Evolutionary conservation across 2,797 vertebrate genomes (phyloP).

Genomic region (Mormyrus proboscirostris): DNA sequence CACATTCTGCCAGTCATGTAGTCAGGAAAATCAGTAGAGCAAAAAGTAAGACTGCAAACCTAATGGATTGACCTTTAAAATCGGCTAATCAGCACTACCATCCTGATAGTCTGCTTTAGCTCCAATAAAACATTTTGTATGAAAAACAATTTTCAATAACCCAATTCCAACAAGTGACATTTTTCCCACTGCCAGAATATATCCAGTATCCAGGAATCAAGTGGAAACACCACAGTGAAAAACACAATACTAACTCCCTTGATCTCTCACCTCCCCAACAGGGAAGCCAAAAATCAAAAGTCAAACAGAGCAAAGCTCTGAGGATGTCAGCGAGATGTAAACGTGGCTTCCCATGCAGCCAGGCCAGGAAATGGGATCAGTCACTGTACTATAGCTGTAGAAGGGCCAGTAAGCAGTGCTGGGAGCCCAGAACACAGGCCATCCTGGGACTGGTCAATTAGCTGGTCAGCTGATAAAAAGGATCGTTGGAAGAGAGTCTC

Average conservation of each 20-base stretch:
- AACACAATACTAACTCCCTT: neutral
- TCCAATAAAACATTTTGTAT: neutral
- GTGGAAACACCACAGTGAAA: neutral
- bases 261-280: neutral
- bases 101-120: neutral
- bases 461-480: slow-evolving; percentile 11
- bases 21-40: neutral
- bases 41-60: neutral
- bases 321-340: neutral
- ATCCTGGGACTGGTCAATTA: slow-evolving; percentile 6
- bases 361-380: neutral
- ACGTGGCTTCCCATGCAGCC: neutral
- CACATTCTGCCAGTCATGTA: neutral
- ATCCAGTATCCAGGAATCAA: slow-evolving; percentile 10
- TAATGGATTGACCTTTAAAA: neutral
- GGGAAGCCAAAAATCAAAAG: neutral
- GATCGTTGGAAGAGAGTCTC: neutral
- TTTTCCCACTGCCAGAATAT: slow-evolving; percentile 1
- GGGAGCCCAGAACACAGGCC: neutral
- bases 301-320: neutral
- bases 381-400: neutral
- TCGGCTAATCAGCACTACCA: neutral
- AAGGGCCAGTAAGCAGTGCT: neutral
- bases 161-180: neutral
- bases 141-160: neutral